Evolutionary conservation across 1,140 invertebrate species (phyloP), one percentile per base, ranked within the genome.

Genomic region (Trichoplusia ni): DNA sequence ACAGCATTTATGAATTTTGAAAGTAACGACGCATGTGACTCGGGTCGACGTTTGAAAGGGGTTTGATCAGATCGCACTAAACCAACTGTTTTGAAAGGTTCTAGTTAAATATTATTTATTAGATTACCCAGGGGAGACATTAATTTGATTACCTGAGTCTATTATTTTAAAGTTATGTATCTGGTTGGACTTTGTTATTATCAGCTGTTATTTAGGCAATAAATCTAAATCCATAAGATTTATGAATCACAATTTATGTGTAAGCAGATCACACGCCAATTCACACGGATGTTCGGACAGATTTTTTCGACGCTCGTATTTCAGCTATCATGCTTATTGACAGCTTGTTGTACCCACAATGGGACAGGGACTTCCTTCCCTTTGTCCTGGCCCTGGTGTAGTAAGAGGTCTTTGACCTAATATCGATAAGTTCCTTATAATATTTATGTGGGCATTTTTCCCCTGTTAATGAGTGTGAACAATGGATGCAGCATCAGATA

Each of bases 401-500:
- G 18, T 40, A 23, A n/a, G 11, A 58, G 54, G 38, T 42, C 54
- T 42, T 27, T 58, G 54, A 58, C 54, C 54, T 44, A 37, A 23
- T 18, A 37, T 27, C 19, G 16, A 58, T 21, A 27, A 42, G 27
- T 18, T 16, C 13, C 29, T 25, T 56, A 40, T 38, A 21, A 7
- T 14, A 29, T 58, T 31, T 35, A 38, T 58, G 54, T 58, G 54
- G 54, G 54, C 37, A 42, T 58, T 58, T 58, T 25, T n/a, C n/a
- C 33, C 31, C 54, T 58, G 38, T 58, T 58, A 58, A 58, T 58
- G 38, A 58, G 23, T 58, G 31, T 44, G 25, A 58, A 58, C 54
- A 58, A 58, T 58, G 54, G 54, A 6, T 35, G 31, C 16, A 25
- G 25, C 38, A 31, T 44, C 37, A 44, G 54, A 58, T 58, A 42